Evolutionary conservation across 92 coral and sea anemone species (phyloP), one percentile per base, ranked within the genome.

Genomic region (Siderastrea siderea): DNA sequence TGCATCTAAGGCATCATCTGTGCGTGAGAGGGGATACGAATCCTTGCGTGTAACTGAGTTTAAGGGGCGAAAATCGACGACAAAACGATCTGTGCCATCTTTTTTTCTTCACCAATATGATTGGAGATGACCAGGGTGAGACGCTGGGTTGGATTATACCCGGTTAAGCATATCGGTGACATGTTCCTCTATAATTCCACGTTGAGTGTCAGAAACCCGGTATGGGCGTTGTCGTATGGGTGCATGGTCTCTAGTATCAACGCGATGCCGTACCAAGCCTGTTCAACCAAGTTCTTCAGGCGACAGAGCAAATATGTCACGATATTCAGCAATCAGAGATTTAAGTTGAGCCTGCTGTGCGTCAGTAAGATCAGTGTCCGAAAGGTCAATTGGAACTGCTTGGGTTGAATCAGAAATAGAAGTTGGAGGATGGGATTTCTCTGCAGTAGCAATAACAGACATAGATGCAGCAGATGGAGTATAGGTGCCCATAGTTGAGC

Each of bases 41-140:
- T 91, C 94, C 43, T 79, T 61, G 5, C 45, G 78, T 10, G 94
- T 81, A 1, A 75, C 74, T 3, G 74, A 68, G 55, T 91, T 91
- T 10, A 91, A 58, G 19, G 77, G 68, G 3, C 92, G 89, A 79
- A 82, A 91, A 53, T 87, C 94, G 10, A 91, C 91, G 38, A 77
- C 75, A 69, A 91, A 90, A 3, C 95, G 63, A 49, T 82, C 90
- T 13, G 89, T 71, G 48, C 84, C 78, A 45, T 89, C 89, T 54
- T 94, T 91, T 64, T 89, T 94, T 26, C 72, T 89, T 88, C 0
- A 94, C 95, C 14, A 94, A 68, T 3, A 94, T 82, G 3, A 89
- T 88, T 0, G 95, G 97, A 1, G 88, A 70, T 10, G 92, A 63
- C 97, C 95, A 92, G 45, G 92, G 93, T 49, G 89, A 79, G 19